Evolutionary conservation across 2,113 vertebrate genomes (phyloP).

Genomic region (Notechis scutatus): DNA sequence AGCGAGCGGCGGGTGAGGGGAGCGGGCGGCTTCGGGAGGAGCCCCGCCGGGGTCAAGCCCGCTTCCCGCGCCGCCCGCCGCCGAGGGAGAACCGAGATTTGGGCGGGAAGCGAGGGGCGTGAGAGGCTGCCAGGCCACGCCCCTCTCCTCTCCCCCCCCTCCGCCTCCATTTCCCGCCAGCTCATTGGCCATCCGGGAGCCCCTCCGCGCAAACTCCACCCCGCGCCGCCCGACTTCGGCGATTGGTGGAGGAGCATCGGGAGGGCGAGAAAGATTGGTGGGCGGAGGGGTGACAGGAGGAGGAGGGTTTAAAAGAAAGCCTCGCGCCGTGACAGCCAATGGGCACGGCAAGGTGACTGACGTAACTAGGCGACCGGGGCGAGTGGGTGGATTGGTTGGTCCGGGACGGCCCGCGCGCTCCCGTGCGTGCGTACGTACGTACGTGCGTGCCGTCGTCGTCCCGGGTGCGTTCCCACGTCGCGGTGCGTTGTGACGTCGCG

Average conservation of each 20-base stretch:
- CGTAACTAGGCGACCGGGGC: neutral
- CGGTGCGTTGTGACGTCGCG: constrained; percentile 26
- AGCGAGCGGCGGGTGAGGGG: neutral
- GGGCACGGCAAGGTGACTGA: neutral
- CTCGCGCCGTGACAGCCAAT: neutral
- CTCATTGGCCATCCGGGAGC: neutral
- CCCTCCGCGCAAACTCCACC: neutral
- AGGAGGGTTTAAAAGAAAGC: neutral
- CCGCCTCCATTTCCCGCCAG: neutral
- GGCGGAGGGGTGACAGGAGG: neutral
- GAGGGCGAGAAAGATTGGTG: neutral
- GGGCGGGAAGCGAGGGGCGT: constrained; percentile 10
- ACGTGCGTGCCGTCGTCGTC: neutral
- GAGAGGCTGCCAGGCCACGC: neutral
- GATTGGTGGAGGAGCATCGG: neutral
- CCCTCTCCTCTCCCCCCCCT: neutral
- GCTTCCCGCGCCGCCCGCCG: neutral
- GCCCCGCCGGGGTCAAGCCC: neutral
- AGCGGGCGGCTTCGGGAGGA: neutral
- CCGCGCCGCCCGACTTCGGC: neutral
- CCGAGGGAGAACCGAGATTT: neutral
- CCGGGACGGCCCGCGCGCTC: too few species aligned
- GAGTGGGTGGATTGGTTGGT: neutral
- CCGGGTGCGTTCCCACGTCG: neutral
- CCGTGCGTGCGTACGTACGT: too few species aligned